phyloP scores from a whole-genome alignment of 2,113 vertebrate genomes.

The Nerophis ophidion region DNA sequence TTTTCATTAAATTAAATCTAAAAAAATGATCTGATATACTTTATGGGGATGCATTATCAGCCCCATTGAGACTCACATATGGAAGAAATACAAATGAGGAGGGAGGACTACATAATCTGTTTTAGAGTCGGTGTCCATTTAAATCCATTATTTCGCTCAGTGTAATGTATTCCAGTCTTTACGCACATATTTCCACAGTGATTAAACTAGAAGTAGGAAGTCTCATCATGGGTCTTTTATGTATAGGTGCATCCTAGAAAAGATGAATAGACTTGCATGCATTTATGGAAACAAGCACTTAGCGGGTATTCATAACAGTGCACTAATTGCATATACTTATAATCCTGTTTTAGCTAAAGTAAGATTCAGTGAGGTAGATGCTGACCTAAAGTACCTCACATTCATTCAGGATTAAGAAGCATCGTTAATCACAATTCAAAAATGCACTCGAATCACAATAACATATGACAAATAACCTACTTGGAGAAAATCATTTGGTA shows the following conservation, averaged over 20 bases:
- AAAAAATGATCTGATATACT: slow-evolving; percentile 43
- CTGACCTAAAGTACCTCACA: slow-evolving; percentile 49
- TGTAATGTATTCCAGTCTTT: slow-evolving; percentile 25
- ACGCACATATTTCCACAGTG: slow-evolving; percentile 29
- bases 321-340: slow-evolving; percentile 38
- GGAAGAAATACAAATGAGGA: slow-evolving; percentile 38
- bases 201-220: slow-evolving; percentile 37
- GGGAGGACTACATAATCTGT: slow-evolving; percentile 27
- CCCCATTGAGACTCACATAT: slow-evolving; percentile 33
- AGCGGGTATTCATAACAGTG: slow-evolving; percentile 47
- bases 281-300: slow-evolving; percentile 67
- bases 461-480: slow-evolving; percentile 43
- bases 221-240: slow-evolving; percentile 27
- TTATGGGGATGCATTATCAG: slow-evolving; percentile 31
- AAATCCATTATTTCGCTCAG: slow-evolving; percentile 33
- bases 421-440: slow-evolving; percentile 52
- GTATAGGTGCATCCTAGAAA: slow-evolving; percentile 34
- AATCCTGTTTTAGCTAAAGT: slow-evolving; percentile 52
- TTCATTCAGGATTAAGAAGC: slow-evolving; percentile 49
- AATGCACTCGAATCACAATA: slow-evolving; percentile 34
- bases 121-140: slow-evolving; percentile 34
- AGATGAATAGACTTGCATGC: slow-evolving; percentile 56
- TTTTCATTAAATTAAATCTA: slow-evolving; percentile 47
- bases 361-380: slow-evolving; percentile 54
- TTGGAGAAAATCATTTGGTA: slow-evolving; percentile 43